phyloP scores from a whole-genome alignment of 2,113 vertebrate species.

The Desmodus rotundus region DNA sequence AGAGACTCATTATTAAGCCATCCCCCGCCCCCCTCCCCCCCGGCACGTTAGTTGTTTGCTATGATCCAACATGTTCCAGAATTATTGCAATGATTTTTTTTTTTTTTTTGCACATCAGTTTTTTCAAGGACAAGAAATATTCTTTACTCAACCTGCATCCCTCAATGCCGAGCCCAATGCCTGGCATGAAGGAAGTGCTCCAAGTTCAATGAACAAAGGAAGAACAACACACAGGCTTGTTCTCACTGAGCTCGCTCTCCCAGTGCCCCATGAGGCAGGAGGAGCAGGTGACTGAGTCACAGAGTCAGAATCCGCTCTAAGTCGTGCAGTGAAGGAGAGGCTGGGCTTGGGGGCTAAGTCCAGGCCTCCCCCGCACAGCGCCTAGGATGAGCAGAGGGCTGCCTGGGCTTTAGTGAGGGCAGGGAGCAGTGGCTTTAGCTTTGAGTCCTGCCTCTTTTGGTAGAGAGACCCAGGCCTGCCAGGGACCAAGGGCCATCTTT shows the following conservation, averaged over 20 bases:
- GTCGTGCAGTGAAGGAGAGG: background rate
- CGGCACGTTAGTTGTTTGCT: background rate
- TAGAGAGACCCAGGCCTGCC: background rate
- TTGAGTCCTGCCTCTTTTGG: background rate
- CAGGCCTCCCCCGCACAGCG: background rate
- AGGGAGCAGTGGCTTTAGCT: background rate
- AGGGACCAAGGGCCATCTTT: background rate
- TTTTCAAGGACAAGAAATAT: background rate
- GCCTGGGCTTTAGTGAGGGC: background rate
- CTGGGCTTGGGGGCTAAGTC: background rate
- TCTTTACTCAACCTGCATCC: background rate
- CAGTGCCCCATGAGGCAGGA: background rate
- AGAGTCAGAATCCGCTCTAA: background rate
- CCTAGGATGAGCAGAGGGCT: background rate
- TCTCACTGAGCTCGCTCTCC: background rate
- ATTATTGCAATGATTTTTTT: background rate
- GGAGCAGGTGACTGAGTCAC: background rate
- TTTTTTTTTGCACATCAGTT: background rate
- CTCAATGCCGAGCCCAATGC: background rate
- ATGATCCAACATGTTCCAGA: background rate
- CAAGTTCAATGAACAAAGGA: background rate
- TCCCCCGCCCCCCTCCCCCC: too few species aligned
- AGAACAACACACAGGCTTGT: background rate
- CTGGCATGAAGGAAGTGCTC: background rate
- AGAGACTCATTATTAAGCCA: background rate